phyloP scores from a whole-genome alignment of 35 echinoderm and acorn worm species.

The Eucidaris tribuloides region DNA sequence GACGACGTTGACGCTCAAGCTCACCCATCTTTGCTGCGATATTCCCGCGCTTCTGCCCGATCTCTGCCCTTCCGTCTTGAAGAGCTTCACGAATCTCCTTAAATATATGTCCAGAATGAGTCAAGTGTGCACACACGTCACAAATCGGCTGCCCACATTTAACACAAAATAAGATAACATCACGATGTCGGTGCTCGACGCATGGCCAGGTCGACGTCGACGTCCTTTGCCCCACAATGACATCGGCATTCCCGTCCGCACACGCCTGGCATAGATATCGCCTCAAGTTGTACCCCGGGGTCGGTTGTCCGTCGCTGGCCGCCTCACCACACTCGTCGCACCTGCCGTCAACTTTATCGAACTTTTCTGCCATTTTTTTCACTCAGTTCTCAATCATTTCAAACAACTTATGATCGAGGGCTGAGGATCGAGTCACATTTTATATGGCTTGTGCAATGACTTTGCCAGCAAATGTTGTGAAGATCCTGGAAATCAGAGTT shows the following conservation, averaged over 20 bases:
- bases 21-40: not conserved
- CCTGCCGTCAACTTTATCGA: not conserved
- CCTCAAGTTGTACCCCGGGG: not conserved
- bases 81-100: not conserved
- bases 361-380: conserved; percentile 15
- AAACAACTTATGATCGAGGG: no score
- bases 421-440: no score
- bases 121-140: conserved; percentile 1
- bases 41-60: not conserved
- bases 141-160: conserved; percentile 8
- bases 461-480: no score
- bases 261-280: not conserved
- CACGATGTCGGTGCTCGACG: conserved; percentile 14
- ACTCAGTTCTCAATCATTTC: no score
- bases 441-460: no score
- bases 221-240: not conserved
- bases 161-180: not conserved
- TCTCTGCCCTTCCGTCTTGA: not conserved
- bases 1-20: not conserved
- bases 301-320: not conserved
- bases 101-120: not conserved
- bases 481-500: no score
- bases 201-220: not conserved
- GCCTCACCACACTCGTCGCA: conserved; percentile 2
- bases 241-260: not conserved